Conservation (phyloP, 2,888 invertebrate genomes). For the Ormyrus nitidulus region DNA sequence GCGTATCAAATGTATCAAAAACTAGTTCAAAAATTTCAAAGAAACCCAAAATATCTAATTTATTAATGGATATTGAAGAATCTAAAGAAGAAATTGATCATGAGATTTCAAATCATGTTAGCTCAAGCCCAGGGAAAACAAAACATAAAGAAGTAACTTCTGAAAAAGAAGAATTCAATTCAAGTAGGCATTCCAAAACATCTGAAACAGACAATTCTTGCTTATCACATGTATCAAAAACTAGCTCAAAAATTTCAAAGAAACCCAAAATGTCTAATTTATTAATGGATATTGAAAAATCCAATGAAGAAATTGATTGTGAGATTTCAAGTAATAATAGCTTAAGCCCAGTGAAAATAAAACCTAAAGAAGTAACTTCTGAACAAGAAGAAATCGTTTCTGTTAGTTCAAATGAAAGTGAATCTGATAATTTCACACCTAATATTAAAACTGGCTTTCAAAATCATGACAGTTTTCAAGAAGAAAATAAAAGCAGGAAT, state of each 20-base stretch:
- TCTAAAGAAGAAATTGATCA: too few species aligned
- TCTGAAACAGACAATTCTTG: too few species aligned
- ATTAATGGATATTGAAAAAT: neutral
- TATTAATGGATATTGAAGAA: too few species aligned
- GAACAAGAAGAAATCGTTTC: conserved; percentile 16
- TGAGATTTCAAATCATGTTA: too few species aligned
- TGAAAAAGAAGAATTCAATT: neutral
- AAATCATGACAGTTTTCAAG: neutral
- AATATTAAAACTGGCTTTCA: neutral
- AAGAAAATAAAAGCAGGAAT: conserved; percentile 1
- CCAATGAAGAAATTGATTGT: neutral
- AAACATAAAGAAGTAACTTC: neutral
- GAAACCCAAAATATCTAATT: too few species aligned
- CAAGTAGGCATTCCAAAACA: too few species aligned
- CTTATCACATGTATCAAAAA: neutral
- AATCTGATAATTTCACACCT: neutral
- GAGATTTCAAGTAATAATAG: conserved; percentile 10
- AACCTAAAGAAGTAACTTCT: neutral
- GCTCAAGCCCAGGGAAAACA: neutral
- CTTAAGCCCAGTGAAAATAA: neutral
- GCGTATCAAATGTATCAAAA: too few species aligned
- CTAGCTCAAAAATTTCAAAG: neutral
- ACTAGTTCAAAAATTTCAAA: too few species aligned
- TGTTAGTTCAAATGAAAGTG: conserved; percentile 29
- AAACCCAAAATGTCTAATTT: too few species aligned